A percentile compares a stretch with the other conserved stretches of the same genome.
Evolutionary conservation across 2,797 vertebrate species (phyloP).

Genomic region (Enoplosus armatus): DNA sequence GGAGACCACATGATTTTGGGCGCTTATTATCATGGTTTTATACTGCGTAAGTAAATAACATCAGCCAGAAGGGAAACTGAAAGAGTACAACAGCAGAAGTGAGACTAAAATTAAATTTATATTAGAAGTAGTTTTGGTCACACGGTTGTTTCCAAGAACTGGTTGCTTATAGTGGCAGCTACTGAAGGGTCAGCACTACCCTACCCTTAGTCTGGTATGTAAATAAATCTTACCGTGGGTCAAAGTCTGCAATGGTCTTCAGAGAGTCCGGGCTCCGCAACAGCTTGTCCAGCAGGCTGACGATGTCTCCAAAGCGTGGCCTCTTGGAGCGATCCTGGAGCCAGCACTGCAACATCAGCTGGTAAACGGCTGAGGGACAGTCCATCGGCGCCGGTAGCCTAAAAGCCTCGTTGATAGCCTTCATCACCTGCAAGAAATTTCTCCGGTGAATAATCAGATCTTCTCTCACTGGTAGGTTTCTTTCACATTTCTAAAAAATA

Average conservation of each 20-base stretch:
- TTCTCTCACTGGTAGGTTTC: not conserved
- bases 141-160: conserved; percentile 20
- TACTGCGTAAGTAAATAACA: conserved; percentile 1
- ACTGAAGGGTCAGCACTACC: not conserved
- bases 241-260: conserved; percentile 94
- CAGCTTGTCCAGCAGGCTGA: conserved; percentile 96
- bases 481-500: not conserved
- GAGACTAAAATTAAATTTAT: conserved; percentile 10
- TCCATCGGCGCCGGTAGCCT: conserved; percentile 96
- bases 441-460: conserved; percentile 9
- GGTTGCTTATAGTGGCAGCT: conserved; percentile 17
- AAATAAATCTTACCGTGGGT: conserved; percentile 90
- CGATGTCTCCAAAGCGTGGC: conserved; percentile 93
- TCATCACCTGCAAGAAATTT: conserved; percentile 91
- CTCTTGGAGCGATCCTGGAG: conserved; percentile 93
- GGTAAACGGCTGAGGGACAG: conserved; percentile 96
- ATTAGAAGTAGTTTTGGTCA: conserved; percentile 17
- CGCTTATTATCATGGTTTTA: conserved; percentile 17
- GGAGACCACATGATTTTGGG: not conserved
- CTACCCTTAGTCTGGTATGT: not conserved
- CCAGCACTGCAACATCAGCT: conserved; percentile 99
- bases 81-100: not conserved
- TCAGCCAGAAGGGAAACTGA: conserved; percentile 2
- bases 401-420: conserved; percentile 97
- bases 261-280: conserved; percentile 94